Evolutionary conservation across 2,113 vertebrate species (phyloP).

Genomic region (Xerus inauris): DNA sequence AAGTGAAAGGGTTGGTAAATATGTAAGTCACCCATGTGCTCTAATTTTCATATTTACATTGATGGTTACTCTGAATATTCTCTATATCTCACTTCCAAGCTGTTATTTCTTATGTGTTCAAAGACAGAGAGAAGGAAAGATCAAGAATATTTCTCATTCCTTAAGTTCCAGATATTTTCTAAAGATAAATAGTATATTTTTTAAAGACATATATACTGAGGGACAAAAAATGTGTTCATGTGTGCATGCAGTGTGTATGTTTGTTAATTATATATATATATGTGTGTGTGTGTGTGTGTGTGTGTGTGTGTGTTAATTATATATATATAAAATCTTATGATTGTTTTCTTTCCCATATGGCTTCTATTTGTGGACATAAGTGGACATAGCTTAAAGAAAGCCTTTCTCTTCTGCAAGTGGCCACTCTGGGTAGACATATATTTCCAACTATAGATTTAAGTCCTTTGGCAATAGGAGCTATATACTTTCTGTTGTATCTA

Average conservation of each 20-base stretch:
- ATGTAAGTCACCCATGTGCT: background rate
- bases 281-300: rapidly evolving
- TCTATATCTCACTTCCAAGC: rapidly evolving
- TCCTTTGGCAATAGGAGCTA: background rate
- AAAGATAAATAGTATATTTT: background rate
- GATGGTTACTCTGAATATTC: background rate
- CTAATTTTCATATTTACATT: background rate
- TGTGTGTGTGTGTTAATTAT: too few species aligned
- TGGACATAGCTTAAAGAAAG: background rate
- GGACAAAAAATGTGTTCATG: background rate
- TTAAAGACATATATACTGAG: background rate
- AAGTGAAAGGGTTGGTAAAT: background rate
- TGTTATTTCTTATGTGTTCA: background rate
- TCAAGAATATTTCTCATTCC: background rate
- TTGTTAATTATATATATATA: background rate
- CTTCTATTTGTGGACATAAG: background rate
- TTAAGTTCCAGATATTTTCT: background rate
- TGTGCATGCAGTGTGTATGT: rapidly evolving
- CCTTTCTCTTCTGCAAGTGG: background rate
- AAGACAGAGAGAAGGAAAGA: background rate
- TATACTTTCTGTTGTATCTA: background rate
- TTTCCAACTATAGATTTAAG: background rate
- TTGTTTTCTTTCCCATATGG: background rate
- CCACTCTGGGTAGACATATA: background rate
- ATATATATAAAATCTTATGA: background rate